phyloP scores from a whole-genome alignment of 2,888 invertebrate genomes.

The Hartigia nigra region DNA sequence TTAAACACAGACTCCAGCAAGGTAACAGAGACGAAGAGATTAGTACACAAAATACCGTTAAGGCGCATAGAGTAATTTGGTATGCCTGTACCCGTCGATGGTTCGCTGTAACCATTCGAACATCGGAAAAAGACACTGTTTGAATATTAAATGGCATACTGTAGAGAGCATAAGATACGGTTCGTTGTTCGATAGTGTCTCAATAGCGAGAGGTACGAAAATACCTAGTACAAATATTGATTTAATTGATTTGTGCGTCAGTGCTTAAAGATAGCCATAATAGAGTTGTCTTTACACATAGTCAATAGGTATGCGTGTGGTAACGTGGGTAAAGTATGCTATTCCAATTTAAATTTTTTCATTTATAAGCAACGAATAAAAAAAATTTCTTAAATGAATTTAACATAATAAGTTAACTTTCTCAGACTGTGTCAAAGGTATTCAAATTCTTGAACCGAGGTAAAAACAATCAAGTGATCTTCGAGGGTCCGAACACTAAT shows the following conservation, averaged over 20 bases:
- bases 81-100: not conserved
- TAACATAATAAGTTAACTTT: not conserved
- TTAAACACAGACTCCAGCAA: not conserved
- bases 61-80: constrained; percentile 16
- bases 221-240: too few species aligned
- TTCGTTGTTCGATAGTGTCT: not conserved
- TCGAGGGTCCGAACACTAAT: not conserved
- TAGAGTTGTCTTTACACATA: not conserved
- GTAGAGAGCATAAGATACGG: not conserved
- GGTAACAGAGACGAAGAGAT: not conserved
- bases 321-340: not conserved
- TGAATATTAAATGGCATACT: not conserved
- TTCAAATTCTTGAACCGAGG: not conserved
- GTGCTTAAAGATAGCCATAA: not conserved
- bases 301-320: not conserved
- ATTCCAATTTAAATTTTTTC: not conserved
- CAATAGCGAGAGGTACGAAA: too few species aligned
- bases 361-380: not conserved
- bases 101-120: not conserved
- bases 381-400: not conserved
- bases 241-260: not conserved
- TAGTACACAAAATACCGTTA: constrained; percentile 22
- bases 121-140: not conserved
- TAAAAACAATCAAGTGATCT: not conserved
- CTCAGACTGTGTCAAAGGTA: not conserved